Evolutionary conservation across 1,140 invertebrate species (phyloP).

Genomic region (Himalopsyche phryganea): DNA sequence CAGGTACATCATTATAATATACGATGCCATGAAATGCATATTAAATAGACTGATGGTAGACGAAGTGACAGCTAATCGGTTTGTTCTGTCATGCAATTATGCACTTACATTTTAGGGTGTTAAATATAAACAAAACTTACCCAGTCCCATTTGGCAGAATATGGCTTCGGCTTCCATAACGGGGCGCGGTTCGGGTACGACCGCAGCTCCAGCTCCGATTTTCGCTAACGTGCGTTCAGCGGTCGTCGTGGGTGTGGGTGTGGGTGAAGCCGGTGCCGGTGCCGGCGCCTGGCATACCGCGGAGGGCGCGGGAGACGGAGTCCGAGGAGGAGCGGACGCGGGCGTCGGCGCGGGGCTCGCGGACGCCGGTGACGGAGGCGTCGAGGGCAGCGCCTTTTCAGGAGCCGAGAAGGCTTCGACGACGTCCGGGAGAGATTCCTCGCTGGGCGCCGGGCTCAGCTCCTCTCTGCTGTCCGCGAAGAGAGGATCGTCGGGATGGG

Average conservation of each 20-base stretch:
- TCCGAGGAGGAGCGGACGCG: slow-evolving; percentile 36
- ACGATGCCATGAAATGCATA: too few relatives aligned
- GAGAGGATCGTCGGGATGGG: slow-evolving; percentile 38
- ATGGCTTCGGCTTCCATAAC: slow-evolving; percentile 63
- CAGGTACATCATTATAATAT: too few relatives aligned
- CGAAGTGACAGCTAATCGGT: too few relatives aligned
- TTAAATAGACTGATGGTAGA: too few relatives aligned
- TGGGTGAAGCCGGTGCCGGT: slow-evolving; percentile 32
- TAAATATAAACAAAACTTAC: too few relatives aligned
- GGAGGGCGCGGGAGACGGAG: slow-evolving; percentile 39
- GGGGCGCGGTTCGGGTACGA: slow-evolving; percentile 39
- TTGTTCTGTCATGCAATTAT: too few relatives aligned
- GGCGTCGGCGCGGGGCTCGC: slow-evolving; percentile 31
- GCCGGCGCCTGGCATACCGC: slow-evolving; percentile 24
- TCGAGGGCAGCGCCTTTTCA: slow-evolving; percentile 31
- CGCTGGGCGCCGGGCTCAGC: slow-evolving; percentile 38
- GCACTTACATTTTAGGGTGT: too few relatives aligned
- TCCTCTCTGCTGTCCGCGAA: slow-evolving; percentile 30
- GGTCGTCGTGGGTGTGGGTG: neutral
- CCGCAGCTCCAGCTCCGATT: too few relatives aligned
- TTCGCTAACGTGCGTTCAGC: too few relatives aligned
- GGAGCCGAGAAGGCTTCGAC: slow-evolving; percentile 36
- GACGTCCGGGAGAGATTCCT: slow-evolving; percentile 39
- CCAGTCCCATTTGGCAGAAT: slow-evolving; percentile 63
- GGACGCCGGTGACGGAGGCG: slow-evolving; percentile 17